Base-by-base conservation (phyloP, 1,140 invertebrate species). In the Cotesia vestalis region DNA sequence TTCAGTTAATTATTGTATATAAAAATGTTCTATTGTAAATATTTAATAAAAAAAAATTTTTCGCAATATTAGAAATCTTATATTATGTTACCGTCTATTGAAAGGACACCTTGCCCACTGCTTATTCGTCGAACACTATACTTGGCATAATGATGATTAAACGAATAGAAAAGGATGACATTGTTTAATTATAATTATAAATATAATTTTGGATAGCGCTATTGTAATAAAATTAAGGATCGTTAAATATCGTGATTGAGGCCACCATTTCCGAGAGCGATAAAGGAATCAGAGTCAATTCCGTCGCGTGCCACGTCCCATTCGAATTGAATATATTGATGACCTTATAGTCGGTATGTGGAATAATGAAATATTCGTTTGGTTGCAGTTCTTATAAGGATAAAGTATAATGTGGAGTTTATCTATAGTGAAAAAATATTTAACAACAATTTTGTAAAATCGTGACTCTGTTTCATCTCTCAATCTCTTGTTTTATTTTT, bases 401-500 rank as follows among this genome's bases (percentile, higher is more conserved):
- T 27, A 27, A 27, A 27, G 27, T 27, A 27, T 27, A 27, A 27
- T 27, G 27, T 2, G 27, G 27, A 27, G 27, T 27, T 27, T 27
- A 27, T 27, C 27, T 27, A 27, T 27, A 27, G 27, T 27, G 27
- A 27, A 27, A 27, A 2, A 27, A 27, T 27, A 27, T 27, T 27
- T 27, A 27, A 27, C 27, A 27, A 27, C 27, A 27, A 1, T 27
- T 27, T 27, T 27, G 27, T 27, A 11, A 62, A 70, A 52, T 62
- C 68, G 59, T 62, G 68, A 70, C 68, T 62, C 53, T 68, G 20
- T 20, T 14, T 34, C 14, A 62, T 70, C 57, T 60, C 63, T 63
- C 68, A 27, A 27, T 27, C 27, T 27, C 27, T 27, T 27, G 27
- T 27, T 27, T 27, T 27, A 27, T 27, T 27, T 27, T 27, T 70